Evolutionary conservation across 2,797 vertebrate genomes (phyloP), one percentile per base, ranked within the genome.

Genomic region (Pachyuromys duprasi): DNA sequence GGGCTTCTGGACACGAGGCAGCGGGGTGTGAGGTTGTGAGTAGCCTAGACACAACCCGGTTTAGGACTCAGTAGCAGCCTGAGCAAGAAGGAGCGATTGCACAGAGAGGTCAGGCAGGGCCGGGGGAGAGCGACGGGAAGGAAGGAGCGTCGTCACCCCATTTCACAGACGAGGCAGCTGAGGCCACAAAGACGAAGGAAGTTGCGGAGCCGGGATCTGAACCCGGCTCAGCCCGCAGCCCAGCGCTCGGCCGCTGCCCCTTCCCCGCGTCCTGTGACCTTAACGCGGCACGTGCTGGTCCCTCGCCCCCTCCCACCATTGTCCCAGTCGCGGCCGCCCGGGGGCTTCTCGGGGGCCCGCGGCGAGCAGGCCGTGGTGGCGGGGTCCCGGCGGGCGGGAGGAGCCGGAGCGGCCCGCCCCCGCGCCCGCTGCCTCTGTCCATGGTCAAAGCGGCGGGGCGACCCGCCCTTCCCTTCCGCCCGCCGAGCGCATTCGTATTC

Each of bases 401-500:
- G 88, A 86, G 91, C 86, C 31, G 45, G 28, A 36, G 70, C 55
- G 60, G 62, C 92, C 88, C 94, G 86, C 95, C 96, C 96, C 95
- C 87, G 97, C 97, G 95, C 69, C 98, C 99, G 98, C 99, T 99
- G 99, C 99, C 98, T 99, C 99, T 98, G 98, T 99, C 99, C 99
- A 99, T 98, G 99, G 99, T 99, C 99, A 99, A 99, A 99, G 99
- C 99, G 99, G 99, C 99, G 99, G 99, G 98, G 99, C 99, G 99
- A 99, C 99, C 99, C 99, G 98, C 99, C 98, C 99, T 99, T 99
- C 99, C 98, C 98, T 99, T 99, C 99, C 99, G 99, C 99, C 99
- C 99, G 99, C 98, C 99, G 98, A 99, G 99, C 98, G 99, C 99
- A 99, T 99, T 99, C 99, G 99, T 99, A 99, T 99, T 99, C 99